Evolutionary conservation across 2,888 invertebrate genomes (phyloP), one percentile per base, ranked within the genome.

Genomic region (Ecliptopera silaceata): DNA sequence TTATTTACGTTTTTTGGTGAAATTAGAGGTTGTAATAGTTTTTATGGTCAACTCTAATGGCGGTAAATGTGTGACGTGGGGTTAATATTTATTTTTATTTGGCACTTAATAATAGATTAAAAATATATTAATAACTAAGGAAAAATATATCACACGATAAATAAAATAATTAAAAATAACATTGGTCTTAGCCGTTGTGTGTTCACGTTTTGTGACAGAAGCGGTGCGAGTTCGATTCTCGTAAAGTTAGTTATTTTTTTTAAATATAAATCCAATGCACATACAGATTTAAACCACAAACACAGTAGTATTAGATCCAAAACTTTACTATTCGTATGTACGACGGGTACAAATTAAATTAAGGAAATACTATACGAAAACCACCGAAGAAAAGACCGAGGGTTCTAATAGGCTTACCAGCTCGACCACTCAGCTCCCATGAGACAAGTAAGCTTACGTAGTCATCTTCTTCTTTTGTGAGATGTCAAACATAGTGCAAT

Each of bases 11-110:
- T 87, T 86, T 82, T 84, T 57, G 74, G 79, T 80, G 74, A 84
- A 86, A 88, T 89, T 84, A 83, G 79, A 68, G 87, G 86, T 85
- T 86, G 73, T 80, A 76, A 76, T 75, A 66, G 79, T 85, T 86
- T 87, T 84, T 81, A 78, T 82, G 70, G 64, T 63, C 63, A 71
- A 72, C 79, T 75, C 79, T 88, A 87, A 88, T 89, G 83, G 82
- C 81, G 80, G 77, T 79, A 79, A 87, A 86, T 82, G 86, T 81
- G 83, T 82, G 81, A 82, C 67, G 3, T 44, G 46, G 34, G 38
- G 47, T 42, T 51, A 20, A 10, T 49, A 22, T 62, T 64, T 62
- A 36, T 64, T 55, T 62, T 45, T 31, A 31, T 55, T 52, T 32
- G 49, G 53, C 48, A 48, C 49, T 20, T 63, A 56, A 61, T 66